Base-by-base conservation (phyloP, 2,888 invertebrate genomes). In the Dryobotodes eremita region DNA sequence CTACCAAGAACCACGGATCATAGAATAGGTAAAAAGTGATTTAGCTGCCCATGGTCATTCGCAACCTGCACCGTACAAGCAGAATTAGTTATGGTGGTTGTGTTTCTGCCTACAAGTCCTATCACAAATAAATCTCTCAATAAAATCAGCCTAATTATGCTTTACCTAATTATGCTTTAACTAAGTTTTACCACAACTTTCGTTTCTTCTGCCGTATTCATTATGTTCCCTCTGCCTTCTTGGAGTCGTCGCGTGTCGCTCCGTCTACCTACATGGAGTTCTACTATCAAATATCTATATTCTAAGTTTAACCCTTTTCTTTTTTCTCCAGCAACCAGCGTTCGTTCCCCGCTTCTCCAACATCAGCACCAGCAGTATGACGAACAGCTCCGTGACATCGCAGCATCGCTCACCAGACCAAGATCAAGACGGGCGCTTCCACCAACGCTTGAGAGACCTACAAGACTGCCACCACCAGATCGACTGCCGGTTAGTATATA, bases 341-440 rank as follows among this genome's bases (percentile, higher is more conserved):
- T 95, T 11, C 92, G 96, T 1, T 96, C 97, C 2, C 95, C 96
- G 15, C 91, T 96, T 7, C 93, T 96, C 86, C 97, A 94, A 91
- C 97, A 95, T 20, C 96, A 96, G 81, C 95, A 95, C 86, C 96
- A 95, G 88, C 96, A 96, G 80, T 97, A 97, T 90, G 97, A 97
- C 92, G 98, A 98, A 90, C 98, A 98, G 91, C 97, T 98, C 85
- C 98, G 98, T 86, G 98, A 98, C 93, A 98, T 98, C 89, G 98
- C 98, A 6, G 98, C 98, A 72, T 98, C 98, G 31, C 97, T 98
- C 88, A 98, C 98, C 20, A 97, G 98, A 90, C 98, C 98, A 42
- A 95, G 97, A 86, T 96, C 97, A 3, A 96, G 97, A 83, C 96
- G 96, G 31, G 96, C 96, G 3, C 92, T 97, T 55, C 96, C 95